phyloP scores from a whole-genome alignment of 2,797 vertebrate species.

The Darevskia nairensis region DNA sequence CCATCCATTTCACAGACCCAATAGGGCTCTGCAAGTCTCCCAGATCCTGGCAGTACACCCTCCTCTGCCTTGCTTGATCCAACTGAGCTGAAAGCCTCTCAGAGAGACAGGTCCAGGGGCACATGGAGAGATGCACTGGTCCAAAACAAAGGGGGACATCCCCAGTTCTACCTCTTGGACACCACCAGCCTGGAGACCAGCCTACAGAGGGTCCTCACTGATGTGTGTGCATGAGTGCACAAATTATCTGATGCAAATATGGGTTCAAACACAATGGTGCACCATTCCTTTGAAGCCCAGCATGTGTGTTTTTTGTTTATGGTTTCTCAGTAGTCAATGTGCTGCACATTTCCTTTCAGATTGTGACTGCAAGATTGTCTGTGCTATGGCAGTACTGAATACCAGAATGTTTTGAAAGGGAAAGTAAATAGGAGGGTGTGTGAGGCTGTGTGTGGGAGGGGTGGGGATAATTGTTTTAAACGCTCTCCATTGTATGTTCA shows the following conservation, averaged over 20 bases:
- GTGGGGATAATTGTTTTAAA: conserved; percentile 56
- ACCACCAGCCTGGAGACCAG: too few relatives aligned
- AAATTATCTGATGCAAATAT: background rate
- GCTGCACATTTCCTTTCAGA: conserved; percentile 28
- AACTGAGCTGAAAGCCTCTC: too few relatives aligned
- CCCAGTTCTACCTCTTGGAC: too few relatives aligned
- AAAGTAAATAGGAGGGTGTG: conserved; percentile 45
- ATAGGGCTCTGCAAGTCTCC: too few relatives aligned
- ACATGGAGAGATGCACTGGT: too few relatives aligned
- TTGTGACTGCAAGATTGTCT: conserved; percentile 46
- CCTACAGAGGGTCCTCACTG: background rate
- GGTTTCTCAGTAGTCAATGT: background rate
- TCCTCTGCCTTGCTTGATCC: too few relatives aligned
- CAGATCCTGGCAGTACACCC: too few relatives aligned
- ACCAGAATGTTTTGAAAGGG: conserved; percentile 35
- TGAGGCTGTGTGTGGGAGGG: conserved; percentile 23
- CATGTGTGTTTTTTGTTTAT: background rate
- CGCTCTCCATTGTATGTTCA: conserved; percentile 40
- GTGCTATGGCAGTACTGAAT: conserved; percentile 46
- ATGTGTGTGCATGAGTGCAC: background rate
- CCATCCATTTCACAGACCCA: too few relatives aligned
- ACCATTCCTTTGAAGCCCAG: background rate
- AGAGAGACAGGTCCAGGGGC: too few relatives aligned
- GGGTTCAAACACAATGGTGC: conserved; percentile 3
- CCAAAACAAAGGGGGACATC: too few relatives aligned